phyloP scores from a whole-genome alignment of 1,140 invertebrate species.

The Araneus ventricosus region DNA sequence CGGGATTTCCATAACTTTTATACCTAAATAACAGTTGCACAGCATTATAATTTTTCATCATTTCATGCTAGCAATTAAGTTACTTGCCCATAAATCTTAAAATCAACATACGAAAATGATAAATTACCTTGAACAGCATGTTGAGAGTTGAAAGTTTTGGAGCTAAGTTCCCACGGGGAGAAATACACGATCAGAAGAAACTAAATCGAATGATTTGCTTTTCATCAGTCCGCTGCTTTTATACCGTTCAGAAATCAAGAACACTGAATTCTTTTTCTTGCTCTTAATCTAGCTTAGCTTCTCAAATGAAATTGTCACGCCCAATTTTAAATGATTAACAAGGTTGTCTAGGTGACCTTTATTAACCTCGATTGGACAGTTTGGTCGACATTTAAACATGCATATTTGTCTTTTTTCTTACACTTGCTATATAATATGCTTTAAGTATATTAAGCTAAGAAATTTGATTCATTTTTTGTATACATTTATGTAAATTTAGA shows the following conservation, averaged over 20 bases:
- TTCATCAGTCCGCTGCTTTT: background rate
- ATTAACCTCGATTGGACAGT: slow-evolving; percentile 39
- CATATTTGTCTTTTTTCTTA: too few relatives aligned
- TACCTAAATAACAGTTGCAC: too few relatives aligned
- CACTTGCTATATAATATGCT: too few relatives aligned
- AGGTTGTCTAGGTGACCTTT: slow-evolving; percentile 28
- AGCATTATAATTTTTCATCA: too few relatives aligned
- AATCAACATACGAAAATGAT: background rate
- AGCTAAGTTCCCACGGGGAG: background rate
- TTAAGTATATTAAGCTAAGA: too few relatives aligned
- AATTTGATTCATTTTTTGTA: too few relatives aligned
- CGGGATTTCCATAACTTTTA: too few relatives aligned
- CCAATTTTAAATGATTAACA: background rate
- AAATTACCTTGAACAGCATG: slow-evolving; percentile 44
- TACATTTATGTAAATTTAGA: too few relatives aligned
- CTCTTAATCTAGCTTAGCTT: slow-evolving; percentile 31
- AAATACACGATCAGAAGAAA: background rate
- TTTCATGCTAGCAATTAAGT: too few relatives aligned
- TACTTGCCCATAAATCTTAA: too few relatives aligned
- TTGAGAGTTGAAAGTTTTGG: background rate
- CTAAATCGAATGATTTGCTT: slow-evolving; percentile 29
- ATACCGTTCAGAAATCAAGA: background rate
- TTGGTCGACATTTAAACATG: background rate
- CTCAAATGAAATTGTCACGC: background rate
- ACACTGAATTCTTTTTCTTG: background rate